Evolutionary conservation across 2,113 vertebrate genomes (phyloP), one percentile per base, ranked within the genome.

Genomic region (Trachemys scripta): DNA sequence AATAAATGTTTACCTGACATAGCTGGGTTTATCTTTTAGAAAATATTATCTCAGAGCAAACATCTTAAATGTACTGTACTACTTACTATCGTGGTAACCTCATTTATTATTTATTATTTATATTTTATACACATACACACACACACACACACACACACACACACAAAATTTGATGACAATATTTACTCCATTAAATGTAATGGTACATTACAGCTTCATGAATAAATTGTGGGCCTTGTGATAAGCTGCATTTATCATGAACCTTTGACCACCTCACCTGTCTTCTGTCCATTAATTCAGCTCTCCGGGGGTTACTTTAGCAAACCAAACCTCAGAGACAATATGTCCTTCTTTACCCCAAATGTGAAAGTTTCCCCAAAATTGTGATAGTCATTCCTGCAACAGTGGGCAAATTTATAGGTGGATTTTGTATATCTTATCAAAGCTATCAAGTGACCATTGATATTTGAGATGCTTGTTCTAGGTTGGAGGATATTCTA

Each of bases 21-120:
- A 13, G 0, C 1, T 51, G 27, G 25, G 4, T 35, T 86, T 31
- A 1, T 31, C 0, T 85, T 85, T 31, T 35, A 69, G 59, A 69
- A 27, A 11, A 62, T n/a, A 10, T 42, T 10, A 45, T 19, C 29
- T 65, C 22, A 76, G 42, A 31, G 11, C 10, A 85, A 1, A 5
- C n/a, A 35, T 56, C n/a, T 87, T 78, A 94, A 94, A 92, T 38
- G 4, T 42, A 19, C 56, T 31, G 2, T 35, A 27, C 2, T 27
- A 10, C 38, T 89, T 87, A 7, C 69, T 5, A 1, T 57, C 6
- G 49, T 38, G 20, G 45, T 53, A 78, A 12, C 2, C 1, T 12
- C 24, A 65, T 81, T 16, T 57, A 83, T n/a, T 82, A 72, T 72
- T 89, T 47, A 25, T 16, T 82, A 72, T 72, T 89, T 47, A 25